These are phyloP conservation scores for Leucoma salicis DNA, from an alignment of 2,888 invertebrate species.

Conservation along the genomic window DNA sequence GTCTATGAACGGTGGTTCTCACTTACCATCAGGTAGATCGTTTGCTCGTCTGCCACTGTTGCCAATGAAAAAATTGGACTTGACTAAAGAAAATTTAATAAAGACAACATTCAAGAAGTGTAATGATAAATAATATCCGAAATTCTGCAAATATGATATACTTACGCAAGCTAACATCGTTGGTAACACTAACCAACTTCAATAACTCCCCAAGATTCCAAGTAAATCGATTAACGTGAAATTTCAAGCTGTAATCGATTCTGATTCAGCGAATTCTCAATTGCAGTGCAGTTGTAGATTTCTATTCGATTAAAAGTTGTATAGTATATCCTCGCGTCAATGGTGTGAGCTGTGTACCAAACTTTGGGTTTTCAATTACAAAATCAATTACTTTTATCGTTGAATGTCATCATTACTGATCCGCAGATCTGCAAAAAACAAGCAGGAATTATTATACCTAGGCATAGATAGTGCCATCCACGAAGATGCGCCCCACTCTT, in stretches of 20 bases:
- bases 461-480: too few relatives aligned
- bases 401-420: constrained; percentile 25
- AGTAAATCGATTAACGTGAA: constrained; percentile 43
- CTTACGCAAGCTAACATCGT: too few relatives aligned
- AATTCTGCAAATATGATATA: too few relatives aligned
- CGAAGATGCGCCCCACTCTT: too few relatives aligned
- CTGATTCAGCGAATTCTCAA: constrained; percentile 57
- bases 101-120: too few relatives aligned
- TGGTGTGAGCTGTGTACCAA: constrained; percentile 21
- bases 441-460: too few relatives aligned
- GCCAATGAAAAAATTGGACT: too few relatives aligned
- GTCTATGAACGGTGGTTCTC: too few relatives aligned
- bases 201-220: constrained; percentile 31
- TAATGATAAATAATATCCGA: too few relatives aligned
- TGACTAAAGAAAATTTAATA: too few relatives aligned
- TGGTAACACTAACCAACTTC: constrained; percentile 24
- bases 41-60: too few relatives aligned
- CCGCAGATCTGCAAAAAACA: constrained; percentile 11
- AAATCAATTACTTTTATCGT: constrained; percentile 30
- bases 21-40: too few relatives aligned
- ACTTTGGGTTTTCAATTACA: constrained; percentile 33
- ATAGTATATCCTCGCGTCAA: constrained; percentile 23
- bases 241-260: constrained; percentile 50
- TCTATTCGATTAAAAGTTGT: constrained; percentile 39
- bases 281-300: constrained; percentile 41